Conservation (phyloP, 2,113 vertebrate species). For the Tangachromis dhanisi region DNA sequence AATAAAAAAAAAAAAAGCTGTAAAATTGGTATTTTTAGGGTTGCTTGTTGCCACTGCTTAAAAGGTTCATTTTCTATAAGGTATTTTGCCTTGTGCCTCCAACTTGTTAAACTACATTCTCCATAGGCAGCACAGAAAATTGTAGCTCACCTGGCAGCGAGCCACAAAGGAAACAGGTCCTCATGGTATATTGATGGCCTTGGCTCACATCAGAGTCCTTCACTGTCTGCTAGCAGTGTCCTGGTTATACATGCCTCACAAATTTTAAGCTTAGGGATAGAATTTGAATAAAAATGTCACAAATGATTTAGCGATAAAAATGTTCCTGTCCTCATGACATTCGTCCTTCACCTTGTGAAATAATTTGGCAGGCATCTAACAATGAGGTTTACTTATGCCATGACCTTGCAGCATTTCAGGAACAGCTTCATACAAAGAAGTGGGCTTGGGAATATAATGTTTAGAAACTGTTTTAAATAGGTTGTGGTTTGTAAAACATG, state of each 20-base stretch:
- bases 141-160: background rate
- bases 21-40: background rate
- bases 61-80: background rate
- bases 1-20: background rate
- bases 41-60: background rate
- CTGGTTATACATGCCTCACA: slow-evolving; percentile 52
- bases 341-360: background rate
- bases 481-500: background rate
- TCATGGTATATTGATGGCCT: slow-evolving; percentile 23
- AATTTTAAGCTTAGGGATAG: slow-evolving; percentile 30
- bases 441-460: background rate
- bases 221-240: slow-evolving; percentile 40
- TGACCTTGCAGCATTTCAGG: slow-evolving; percentile 14
- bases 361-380: slow-evolving; percentile 4
- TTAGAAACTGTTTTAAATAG: background rate
- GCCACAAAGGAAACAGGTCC: background rate
- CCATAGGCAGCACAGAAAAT: background rate
- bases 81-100: background rate
- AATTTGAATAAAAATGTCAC: slow-evolving; percentile 46
- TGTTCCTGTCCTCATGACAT: background rate
- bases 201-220: slow-evolving; percentile 43
- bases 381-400: background rate
- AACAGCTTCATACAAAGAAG: background rate
- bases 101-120: background rate
- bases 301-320: slow-evolving; percentile 39